Conservation (phyloP, 2,888 invertebrate species). For the Eupithecia vulgata region DNA sequence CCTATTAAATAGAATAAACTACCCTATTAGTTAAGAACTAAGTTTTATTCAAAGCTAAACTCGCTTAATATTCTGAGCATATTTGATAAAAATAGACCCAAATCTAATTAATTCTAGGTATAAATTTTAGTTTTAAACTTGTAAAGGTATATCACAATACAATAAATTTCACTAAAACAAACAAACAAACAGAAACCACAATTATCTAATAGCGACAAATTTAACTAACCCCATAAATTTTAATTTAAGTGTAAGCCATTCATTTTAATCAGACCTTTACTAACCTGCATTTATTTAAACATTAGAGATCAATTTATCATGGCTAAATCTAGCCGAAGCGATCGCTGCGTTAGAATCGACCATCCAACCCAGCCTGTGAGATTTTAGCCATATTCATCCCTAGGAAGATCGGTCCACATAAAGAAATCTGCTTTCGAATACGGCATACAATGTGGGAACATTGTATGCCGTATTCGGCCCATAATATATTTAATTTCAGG, state of each 20-base stretch:
- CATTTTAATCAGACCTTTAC: constrained; percentile 32
- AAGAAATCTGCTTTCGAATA: no score
- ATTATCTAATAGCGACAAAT: constrained; percentile 52
- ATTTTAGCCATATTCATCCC: no score
- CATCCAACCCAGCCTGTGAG: no score
- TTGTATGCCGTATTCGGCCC: no score
- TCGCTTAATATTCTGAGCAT: background rate
- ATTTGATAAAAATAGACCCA: background rate
- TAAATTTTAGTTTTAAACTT: background rate
- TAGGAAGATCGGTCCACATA: no score
- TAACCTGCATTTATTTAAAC: constrained; percentile 38
- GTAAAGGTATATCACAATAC: background rate
- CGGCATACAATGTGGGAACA: no score
- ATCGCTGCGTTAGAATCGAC: background rate
- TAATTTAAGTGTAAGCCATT: constrained; percentile 35
- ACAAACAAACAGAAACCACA: constrained; percentile 41
- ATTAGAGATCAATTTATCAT: constrained; percentile 42
- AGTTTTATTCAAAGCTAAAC: no score
- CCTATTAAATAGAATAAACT: no score
- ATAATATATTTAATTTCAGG: no score
- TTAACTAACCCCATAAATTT: constrained; percentile 44
- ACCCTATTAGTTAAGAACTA: no score
- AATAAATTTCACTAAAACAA: constrained; percentile 43
- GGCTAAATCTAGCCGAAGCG: constrained; percentile 11
- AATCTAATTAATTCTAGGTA: background rate